Base-by-base conservation (phyloP, 2,797 vertebrate species). In the Malacoraja senta region DNA sequence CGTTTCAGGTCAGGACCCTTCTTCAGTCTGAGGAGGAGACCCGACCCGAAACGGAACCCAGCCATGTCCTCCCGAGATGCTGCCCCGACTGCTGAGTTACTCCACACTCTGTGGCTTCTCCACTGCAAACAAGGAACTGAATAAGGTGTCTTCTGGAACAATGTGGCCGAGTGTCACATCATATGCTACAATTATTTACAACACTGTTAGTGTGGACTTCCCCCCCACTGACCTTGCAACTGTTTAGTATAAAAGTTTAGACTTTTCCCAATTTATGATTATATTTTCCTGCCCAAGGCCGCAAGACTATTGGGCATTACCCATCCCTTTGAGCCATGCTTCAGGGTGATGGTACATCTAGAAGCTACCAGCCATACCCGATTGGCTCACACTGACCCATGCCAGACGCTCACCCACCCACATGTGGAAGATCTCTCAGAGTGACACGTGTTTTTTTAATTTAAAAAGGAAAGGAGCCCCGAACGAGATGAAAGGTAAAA, bases 181-280 rank as follows among this genome's bases (percentile, higher is more conserved):
- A 61, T 58, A n/a, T 61, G 58, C 53, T 29, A 65, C 26, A 63
- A 26, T 15, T 65, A 86, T 32, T 65, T 86, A 61, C 53, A 86
- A 58, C 29, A 71, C 1, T 21, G 71, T 74, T 74, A 26, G 24
- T 24, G 21, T 24, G 21, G 8, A 32, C 84, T 17, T 68, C 1
- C 8, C 19, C 7, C 38, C 71, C 38, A 58, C 68, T 29, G 21
- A 29, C 26, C 81, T 53, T 44, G 53, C 2, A 58, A 1, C 38
- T 53, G 68, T 92, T 44, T 29, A 92, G 44, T 58, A 92, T 24
- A 92, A 24, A 91, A 91, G 38, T 26, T 91, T 65, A 26, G 53
- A 26, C 29, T 29, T 72, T 35, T 15, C 17, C 90, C n/a, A 15
- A 9, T 74, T 88, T 88, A 58, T 29, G 53, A 61, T n/a, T 44